phyloP scores from a whole-genome alignment of 2,113 vertebrate species.

The Nerophis lumbriciformis region DNA sequence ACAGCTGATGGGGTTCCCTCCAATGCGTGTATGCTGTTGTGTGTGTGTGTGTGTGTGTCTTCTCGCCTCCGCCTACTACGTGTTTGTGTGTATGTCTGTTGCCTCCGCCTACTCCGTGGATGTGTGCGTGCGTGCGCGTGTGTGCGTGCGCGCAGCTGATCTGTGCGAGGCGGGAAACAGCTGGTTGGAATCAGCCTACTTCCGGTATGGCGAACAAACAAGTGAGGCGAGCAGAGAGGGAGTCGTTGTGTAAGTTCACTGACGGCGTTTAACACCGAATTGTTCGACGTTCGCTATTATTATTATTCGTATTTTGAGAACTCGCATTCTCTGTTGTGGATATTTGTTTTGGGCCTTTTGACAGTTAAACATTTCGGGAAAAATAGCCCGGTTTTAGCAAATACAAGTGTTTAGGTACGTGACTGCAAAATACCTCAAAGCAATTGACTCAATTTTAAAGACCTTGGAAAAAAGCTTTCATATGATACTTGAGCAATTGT shows the following conservation, averaged over 20 bases:
- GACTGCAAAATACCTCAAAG: no score
- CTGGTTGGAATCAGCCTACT: constrained; percentile 82
- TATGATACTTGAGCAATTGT: no score
- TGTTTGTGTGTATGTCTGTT: constrained; percentile 39
- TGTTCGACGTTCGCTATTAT: no score
- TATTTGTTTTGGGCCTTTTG: no score
- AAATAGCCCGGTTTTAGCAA: no score
- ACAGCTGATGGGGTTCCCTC: constrained; percentile 74
- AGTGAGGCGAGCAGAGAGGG: constrained; percentile 14
- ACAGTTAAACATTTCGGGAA: no score
- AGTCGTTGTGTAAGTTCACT: constrained; percentile 3
- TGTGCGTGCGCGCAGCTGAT: constrained; percentile 77
- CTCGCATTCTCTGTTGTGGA: no score
- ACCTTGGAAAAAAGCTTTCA: no score
- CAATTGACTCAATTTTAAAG: no score
- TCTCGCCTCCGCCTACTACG: constrained; percentile 65
- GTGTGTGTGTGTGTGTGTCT: constrained; percentile 58
- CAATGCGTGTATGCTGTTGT: constrained; percentile 44
- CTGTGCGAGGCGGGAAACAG: constrained; percentile 88
- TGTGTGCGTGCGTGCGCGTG: constrained; percentile 59
- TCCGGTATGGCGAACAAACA: constrained; percentile 72
- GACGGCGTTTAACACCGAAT: background rate
- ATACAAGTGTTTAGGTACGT: no score
- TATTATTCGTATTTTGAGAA: no score
- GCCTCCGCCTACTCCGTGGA: constrained; percentile 44